phyloP scores from a whole-genome alignment of 2,888 invertebrate species.

The Metallyticus violacea region DNA sequence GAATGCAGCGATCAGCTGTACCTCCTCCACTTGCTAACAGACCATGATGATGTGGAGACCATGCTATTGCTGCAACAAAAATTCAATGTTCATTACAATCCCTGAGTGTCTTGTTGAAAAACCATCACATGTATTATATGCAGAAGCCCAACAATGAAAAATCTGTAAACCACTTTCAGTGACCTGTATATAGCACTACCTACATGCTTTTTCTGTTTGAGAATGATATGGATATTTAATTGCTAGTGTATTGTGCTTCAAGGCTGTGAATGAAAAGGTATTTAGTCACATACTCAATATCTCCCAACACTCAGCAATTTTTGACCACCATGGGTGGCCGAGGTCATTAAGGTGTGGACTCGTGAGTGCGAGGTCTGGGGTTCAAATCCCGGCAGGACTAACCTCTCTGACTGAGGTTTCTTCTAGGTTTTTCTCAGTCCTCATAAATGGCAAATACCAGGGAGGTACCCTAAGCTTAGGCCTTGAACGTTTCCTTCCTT shows the following conservation, averaged over 20 bases:
- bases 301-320: too few species aligned
- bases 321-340: too few species aligned
- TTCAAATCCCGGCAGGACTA: too few species aligned
- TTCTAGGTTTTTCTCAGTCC: too few species aligned
- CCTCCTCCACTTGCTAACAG: constrained; percentile 96
- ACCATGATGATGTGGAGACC: constrained; percentile 99
- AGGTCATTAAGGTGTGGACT: too few species aligned
- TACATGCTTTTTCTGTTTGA: not conserved
- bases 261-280: not conserved
- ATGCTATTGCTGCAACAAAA: constrained; percentile 76
- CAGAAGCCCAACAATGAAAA: not conserved
- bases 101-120: not conserved
- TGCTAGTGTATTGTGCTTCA: not conserved
- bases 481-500: too few species aligned
- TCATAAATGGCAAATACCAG: too few species aligned
- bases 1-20: constrained; percentile 94
- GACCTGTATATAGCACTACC: not conserved
- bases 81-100: too few species aligned
- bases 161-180: not conserved
- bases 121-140: not conserved
- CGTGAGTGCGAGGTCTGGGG: too few species aligned
- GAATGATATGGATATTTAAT: not conserved
- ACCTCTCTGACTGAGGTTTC: too few species aligned
- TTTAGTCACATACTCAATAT: not conserved
- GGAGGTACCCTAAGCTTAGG: too few species aligned